Evolutionary conservation across 2,888 invertebrate species (phyloP), one percentile per base, ranked within the genome.

Genomic region (Rhagophthalmus giganteus): DNA sequence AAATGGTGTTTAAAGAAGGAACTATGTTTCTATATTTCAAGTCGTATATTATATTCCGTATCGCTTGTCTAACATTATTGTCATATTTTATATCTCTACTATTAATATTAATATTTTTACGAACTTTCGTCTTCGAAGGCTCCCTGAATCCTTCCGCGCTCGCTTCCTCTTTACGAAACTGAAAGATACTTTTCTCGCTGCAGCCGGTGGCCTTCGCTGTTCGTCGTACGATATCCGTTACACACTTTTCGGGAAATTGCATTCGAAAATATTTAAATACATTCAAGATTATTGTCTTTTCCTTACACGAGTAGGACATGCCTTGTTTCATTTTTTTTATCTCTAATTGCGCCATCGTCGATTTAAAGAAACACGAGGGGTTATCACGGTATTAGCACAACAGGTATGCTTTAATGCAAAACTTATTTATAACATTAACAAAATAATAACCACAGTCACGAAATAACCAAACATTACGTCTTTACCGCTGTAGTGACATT

Each of bases 261-360:
- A 55, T 57, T 8, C 68, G 66, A 53, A 74, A 73, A 58, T 74
- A 74, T 62, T 74, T 74, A 45, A 74, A 74, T 2, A 74, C 74
- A 51, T 74, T 74, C 26, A 74, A 59, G 41, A 74, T 74, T 20
- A 74, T 74, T 20, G 70, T 74, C 58, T 74, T 74, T 55, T 74
- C 74, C 60, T 74, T 74, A 46, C 69, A 66, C 1, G 73, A 67
- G 55, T 74, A 74, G 3, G 73, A 70, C 74, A 74, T 74, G 24
- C 74, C 74, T 53, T 74, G 73, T 60, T 72, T 73, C 73, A 74
- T 74, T 64, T 74, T 74, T 49, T 71, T 71, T 16, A 73, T 61
- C 62, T 72, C 70, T 46, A 58, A 31, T 48, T 55, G 65, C 13
- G 58, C 46, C 58, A 59, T 59, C 3, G 7, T 20, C 7, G 20